Evolutionary conservation across 2,113 vertebrate species (phyloP).

Genomic region (Hemichromis elongatus): DNA sequence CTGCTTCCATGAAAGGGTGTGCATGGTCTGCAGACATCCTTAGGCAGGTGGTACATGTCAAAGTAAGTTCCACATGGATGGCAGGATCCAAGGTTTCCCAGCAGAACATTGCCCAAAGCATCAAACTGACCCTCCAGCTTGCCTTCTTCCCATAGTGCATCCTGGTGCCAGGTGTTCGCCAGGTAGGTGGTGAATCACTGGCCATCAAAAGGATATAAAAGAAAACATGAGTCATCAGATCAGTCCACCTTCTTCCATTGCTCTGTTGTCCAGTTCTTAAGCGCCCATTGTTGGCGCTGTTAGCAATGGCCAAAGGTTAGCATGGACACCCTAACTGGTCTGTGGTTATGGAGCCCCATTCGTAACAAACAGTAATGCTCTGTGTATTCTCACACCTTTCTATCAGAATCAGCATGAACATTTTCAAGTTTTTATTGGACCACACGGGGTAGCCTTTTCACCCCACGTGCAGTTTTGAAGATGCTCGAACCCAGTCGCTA

Average conservation of each 20-base stretch:
- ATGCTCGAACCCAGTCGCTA: background rate
- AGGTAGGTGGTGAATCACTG: background rate
- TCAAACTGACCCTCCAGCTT: background rate
- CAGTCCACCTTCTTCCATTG: background rate
- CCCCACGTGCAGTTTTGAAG: rapidly evolving
- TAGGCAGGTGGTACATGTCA: background rate
- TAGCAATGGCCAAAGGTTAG: no score
- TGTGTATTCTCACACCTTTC: background rate
- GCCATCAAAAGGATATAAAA: background rate
- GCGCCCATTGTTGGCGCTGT: background rate
- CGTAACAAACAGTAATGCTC: background rate
- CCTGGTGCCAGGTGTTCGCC: background rate
- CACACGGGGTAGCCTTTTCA: background rate
- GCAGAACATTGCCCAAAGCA: background rate
- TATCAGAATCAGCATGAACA: background rate
- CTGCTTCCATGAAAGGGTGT: background rate
- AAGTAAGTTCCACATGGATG: background rate
- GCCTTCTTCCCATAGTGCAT: background rate
- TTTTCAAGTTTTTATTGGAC: background rate
- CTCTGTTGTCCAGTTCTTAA: background rate
- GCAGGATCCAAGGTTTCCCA: background rate
- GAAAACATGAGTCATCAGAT: background rate
- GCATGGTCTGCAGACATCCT: background rate
- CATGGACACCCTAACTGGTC: no score
- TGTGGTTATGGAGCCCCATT: background rate